Percentiles rank a stretch among this genome's conserved stretches.
Evolutionary conservation across 2,888 invertebrate species (phyloP).

Genomic region (Agonopterix subpropinquella): DNA sequence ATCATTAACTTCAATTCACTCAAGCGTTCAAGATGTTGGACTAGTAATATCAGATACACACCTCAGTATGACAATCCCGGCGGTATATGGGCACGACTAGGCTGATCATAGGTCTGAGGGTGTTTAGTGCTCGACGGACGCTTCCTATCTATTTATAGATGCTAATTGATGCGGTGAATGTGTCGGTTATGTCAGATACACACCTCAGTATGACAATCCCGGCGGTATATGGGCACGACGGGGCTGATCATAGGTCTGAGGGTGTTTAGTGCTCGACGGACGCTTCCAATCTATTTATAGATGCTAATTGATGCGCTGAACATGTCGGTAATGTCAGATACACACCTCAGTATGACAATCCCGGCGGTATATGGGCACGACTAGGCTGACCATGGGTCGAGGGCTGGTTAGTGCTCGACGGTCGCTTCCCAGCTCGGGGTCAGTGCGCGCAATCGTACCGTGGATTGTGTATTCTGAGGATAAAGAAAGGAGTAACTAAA

Average conservation of each 20-base stretch:
- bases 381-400: slow-evolving; percentile 83
- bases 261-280: slow-evolving; percentile 24
- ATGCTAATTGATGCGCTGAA: no score
- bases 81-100: slow-evolving; percentile 96
- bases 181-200: background rate
- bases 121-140: slow-evolving; percentile 26
- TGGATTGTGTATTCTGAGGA: background rate
- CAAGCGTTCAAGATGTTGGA: no score
- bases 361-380: slow-evolving; percentile 95
- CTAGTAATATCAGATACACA: slow-evolving; percentile 14
- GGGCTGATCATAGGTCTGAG: slow-evolving; percentile 85
- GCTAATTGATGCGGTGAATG: no score
- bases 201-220: slow-evolving; percentile 95
- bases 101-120: slow-evolving; percentile 78
- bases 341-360: slow-evolving; percentile 93
- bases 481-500: no score
- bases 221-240: slow-evolving; percentile 94
- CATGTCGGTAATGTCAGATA: background rate
- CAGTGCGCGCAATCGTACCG: slow-evolving; percentile 16
- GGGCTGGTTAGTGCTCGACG: slow-evolving; percentile 24
- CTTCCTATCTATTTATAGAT: slow-evolving; percentile 21
- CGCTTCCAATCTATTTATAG: slow-evolving; percentile 8
- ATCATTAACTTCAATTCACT: no score
- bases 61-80: slow-evolving; percentile 97
- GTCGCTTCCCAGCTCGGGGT: slow-evolving; percentile 26